Percentiles rank a stretch among this genome's conserved stretches.
These are phyloP conservation scores for Dugesia japonica DNA, from an alignment of 2,888 invertebrate genomes.

Conservation along the genomic window DNA sequence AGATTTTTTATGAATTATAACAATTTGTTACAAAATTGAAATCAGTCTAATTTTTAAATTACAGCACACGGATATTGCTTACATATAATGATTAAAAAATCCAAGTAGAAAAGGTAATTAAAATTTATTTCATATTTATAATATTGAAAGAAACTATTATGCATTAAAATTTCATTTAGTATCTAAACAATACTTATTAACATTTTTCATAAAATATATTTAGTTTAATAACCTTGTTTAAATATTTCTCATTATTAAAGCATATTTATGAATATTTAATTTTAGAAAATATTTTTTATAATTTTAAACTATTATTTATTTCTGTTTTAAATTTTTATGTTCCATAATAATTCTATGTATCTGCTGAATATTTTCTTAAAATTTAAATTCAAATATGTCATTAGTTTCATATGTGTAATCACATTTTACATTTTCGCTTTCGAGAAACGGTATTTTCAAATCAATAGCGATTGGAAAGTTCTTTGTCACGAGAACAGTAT, in stretches of 20 bases:
- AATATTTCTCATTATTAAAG: too few relatives aligned
- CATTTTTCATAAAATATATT: neutral
- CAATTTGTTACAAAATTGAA: too few relatives aligned
- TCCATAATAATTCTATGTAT: neutral
- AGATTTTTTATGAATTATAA: too few relatives aligned
- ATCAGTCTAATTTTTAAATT: too few relatives aligned
- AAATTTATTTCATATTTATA: too few relatives aligned
- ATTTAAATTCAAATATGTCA: neutral
- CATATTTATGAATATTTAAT: neutral
- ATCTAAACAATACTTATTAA: neutral
- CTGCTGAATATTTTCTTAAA: neutral
- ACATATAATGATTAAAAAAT: too few relatives aligned
- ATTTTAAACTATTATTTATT: neutral
- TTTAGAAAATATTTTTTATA: neutral
- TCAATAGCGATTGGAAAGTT: conserved; percentile 10
- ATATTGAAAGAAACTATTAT: too few relatives aligned
- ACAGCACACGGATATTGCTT: too few relatives aligned
- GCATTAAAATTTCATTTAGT: too few relatives aligned
- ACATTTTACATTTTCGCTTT: neutral
- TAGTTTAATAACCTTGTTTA: neutral
- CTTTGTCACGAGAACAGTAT: neutral
- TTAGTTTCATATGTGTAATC: neutral
- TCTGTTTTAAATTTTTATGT: neutral
- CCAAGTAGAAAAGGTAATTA: too few relatives aligned
- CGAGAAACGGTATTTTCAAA: conserved; percentile 9